Evolutionary conservation across 1,140 invertebrate species (phyloP), one percentile per base, ranked within the genome.

Genomic region (Bombus superbus): DNA sequence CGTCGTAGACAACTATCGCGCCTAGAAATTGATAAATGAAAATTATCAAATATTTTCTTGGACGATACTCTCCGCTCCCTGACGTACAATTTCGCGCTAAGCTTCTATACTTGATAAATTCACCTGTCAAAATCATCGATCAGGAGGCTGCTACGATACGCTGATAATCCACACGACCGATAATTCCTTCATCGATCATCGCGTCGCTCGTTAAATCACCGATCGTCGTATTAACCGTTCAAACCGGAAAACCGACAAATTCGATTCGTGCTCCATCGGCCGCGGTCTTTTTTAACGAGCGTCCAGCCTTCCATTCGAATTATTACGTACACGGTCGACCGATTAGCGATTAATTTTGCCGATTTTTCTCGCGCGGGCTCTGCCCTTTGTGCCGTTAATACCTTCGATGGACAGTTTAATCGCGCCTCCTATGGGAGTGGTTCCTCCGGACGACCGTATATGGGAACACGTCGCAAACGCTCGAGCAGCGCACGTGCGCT

Each of bases 391-490:
- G 73, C 74, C 66, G 74, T 83, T 73, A 83, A 83, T 85, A 53
- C 74, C n/a, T 9, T 42, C 40, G 38, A 77, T 42, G 74, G 85
- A 86, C 66, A 83, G 81, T 83, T 78, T 86, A 83, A 86, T 86
- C 78, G 85, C 74, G 11, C 47, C 57, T 86, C 78, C 73, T 77
- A 83, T 76, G 81, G 85, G 85, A 86, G 81, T 57, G 85, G 85
- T 86, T 57, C 73, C 64, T 53, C 57, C 47, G 9, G 81, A 57
- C 66, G 74, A 25, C 73, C 73, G 22, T 86, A 86, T 83, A 86
- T 69, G 75, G 85, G 57, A 47, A 47, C 47, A 44, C 72, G 72
- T 47, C 62, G 84, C 78, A 5, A 40, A 81, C 59, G n/a, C 72
- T 76, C 32, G 59, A 9, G 32, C 25, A 64, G 59, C 83, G n/a